These are phyloP conservation scores for Rhagonycha lutea DNA, from an alignment of 2,888 invertebrate species.

Conservation along the genomic window DNA sequence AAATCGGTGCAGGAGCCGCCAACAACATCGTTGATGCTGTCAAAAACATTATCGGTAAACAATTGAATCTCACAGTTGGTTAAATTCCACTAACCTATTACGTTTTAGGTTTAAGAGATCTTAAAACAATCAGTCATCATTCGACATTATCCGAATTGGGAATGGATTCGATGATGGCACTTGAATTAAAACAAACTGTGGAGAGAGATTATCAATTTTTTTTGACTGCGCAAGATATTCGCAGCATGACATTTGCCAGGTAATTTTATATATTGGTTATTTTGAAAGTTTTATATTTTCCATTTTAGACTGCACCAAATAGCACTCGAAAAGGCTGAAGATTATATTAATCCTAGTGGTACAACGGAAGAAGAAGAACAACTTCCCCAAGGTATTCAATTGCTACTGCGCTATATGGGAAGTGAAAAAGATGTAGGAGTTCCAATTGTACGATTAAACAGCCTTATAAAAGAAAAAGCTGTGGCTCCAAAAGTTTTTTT, in stretches of 20 bases:
- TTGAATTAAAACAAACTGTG: constrained; percentile 91
- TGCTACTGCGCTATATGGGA: constrained; percentile 65
- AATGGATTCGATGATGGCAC: constrained; percentile 96
- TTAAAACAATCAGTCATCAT: constrained; percentile 71
- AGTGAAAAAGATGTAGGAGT: constrained; percentile 62
- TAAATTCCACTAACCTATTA: background rate
- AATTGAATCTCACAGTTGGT: background rate
- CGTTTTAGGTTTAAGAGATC: constrained; percentile 63
- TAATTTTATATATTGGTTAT: constrained; percentile 38
- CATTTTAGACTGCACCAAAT: constrained; percentile 58
- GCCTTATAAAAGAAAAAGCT: constrained; percentile 12
- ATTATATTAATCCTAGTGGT: constrained; percentile 31
- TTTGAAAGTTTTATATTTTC: background rate
- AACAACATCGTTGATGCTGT: constrained; percentile 75
- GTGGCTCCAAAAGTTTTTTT: constrained; percentile 58
- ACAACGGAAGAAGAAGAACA: constrained; percentile 13
- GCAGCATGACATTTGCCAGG: constrained; percentile 77
- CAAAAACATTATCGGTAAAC: constrained; percentile 60
- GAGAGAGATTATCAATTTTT: constrained; percentile 88
- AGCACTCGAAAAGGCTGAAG: constrained; percentile 58
- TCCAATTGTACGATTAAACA: constrained; percentile 52
- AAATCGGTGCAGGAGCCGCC: constrained; percentile 62
- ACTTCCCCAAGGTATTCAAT: constrained; percentile 56
- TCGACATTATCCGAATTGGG: constrained; percentile 87
- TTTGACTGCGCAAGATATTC: constrained; percentile 83